Evolutionary conservation across 2,113 vertebrate species (phyloP).

Genomic region (Microtus pennsylvanicus): DNA sequence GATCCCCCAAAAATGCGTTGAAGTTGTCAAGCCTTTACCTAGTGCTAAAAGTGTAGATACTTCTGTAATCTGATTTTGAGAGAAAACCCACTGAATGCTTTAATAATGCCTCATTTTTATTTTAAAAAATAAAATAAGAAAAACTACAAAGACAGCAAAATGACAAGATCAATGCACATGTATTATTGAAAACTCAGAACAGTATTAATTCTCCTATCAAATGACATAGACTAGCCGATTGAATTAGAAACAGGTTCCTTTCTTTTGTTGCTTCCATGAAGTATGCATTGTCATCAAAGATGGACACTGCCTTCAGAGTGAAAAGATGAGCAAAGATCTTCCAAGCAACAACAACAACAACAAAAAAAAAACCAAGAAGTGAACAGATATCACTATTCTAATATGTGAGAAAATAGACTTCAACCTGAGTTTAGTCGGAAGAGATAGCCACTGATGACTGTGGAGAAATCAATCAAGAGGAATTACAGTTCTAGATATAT

Average conservation of each 20-base stretch:
- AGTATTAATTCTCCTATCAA: not conserved
- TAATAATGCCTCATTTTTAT: not conserved
- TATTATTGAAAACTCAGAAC: not conserved
- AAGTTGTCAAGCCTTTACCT: not conserved
- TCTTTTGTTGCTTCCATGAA: not conserved
- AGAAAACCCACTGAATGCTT: not conserved
- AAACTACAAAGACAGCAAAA: not conserved
- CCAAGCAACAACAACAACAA: not conserved
- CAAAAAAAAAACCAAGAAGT: not conserved
- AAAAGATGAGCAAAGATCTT: not conserved
- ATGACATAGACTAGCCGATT: not conserved
- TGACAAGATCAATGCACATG: not conserved
- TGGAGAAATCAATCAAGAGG: not conserved
- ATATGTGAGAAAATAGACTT: not conserved
- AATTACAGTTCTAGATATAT: not conserved
- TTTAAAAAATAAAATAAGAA: not conserved
- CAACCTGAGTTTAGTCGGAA: not conserved
- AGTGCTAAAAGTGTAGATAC: not conserved
- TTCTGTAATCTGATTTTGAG: not conserved
- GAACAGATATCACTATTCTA: not conserved
- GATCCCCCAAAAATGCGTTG: not conserved
- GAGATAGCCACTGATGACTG: not conserved
- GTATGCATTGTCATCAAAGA: not conserved
- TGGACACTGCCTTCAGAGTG: not conserved
- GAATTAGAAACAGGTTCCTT: not conserved